phyloP scores from a whole-genome alignment of 2,113 vertebrate species.

The Eptesicus fuscus region DNA sequence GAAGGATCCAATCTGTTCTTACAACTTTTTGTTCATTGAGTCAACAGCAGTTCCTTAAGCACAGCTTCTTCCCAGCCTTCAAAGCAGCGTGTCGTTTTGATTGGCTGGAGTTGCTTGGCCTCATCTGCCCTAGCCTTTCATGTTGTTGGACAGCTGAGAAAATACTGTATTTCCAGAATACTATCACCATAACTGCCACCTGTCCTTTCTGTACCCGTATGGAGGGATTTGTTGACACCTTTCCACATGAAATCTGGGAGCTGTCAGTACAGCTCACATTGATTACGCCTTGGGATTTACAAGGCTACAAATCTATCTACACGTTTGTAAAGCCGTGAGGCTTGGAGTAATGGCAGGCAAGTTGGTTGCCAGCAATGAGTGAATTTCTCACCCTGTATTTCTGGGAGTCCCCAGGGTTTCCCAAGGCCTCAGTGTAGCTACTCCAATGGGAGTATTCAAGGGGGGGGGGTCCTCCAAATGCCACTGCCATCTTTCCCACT shows the following conservation, averaged over 20 bases:
- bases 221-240: slow-evolving; percentile 56
- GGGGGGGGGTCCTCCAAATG: background rate
- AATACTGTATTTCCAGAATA: slow-evolving; percentile 78
- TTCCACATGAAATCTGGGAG: slow-evolving; percentile 20
- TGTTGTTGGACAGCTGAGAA: slow-evolving; percentile 81
- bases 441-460: background rate
- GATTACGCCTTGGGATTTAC: background rate
- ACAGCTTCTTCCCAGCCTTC: background rate
- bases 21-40: background rate
- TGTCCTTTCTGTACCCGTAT: background rate
- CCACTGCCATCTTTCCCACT: background rate
- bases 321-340: background rate
- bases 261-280: slow-evolving; percentile 18
- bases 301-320: slow-evolving; percentile 19
- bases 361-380: background rate
- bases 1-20: slow-evolving; percentile 30
- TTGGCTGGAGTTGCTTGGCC: slow-evolving; percentile 53
- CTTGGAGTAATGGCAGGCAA: background rate
- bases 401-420: background rate
- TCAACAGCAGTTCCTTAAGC: slow-evolving; percentile 23
- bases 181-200: slow-evolving; percentile 71
- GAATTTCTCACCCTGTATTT: background rate
- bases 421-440: background rate
- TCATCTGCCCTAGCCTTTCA: slow-evolving; percentile 50
- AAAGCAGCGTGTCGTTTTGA: slow-evolving; percentile 38